A percentile compares a stretch with the other conserved stretches of the same genome.
Evolutionary conservation across 2,888 invertebrate species (phyloP).

Genomic region (Schrankia costaestrigalis): DNA sequence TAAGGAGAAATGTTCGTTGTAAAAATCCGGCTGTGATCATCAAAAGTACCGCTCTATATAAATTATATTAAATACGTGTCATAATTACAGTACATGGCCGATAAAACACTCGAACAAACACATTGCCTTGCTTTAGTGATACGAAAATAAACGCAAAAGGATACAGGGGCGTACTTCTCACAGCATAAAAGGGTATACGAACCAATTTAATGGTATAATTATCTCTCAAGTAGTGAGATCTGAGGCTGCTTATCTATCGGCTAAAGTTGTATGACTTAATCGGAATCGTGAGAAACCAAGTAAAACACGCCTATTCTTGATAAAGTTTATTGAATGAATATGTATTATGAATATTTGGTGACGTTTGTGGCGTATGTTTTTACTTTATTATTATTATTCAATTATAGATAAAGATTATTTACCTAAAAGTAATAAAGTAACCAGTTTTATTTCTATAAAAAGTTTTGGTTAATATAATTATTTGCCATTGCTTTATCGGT

Average conservation of each 20-base stretch:
- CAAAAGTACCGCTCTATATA: constrained; percentile 12
- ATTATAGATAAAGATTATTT: too few relatives aligned
- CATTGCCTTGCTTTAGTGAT: constrained; percentile 50
- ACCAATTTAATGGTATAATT: constrained; percentile 74
- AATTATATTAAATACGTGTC: constrained; percentile 27
- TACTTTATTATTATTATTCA: too few relatives aligned
- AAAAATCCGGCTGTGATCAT: too few relatives aligned
- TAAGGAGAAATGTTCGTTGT: too few relatives aligned
- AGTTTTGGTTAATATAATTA: too few relatives aligned
- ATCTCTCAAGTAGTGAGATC: constrained; percentile 69
- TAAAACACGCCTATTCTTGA: constrained; percentile 24
- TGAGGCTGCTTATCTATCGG: constrained; percentile 48
- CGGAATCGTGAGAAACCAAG: constrained; percentile 39
- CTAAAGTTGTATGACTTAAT: constrained; percentile 36
- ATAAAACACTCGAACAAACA: constrained; percentile 45
- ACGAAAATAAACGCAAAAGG: constrained; percentile 58
- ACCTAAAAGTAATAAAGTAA: too few relatives aligned
- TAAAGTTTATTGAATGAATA: too few relatives aligned
- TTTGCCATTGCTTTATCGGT: too few relatives aligned
- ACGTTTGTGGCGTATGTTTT: constrained; percentile 1
- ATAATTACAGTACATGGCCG: constrained; percentile 35
- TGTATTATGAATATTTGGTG: constrained; percentile 1
- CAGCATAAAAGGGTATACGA: constrained; percentile 61
- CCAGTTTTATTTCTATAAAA: too few relatives aligned
- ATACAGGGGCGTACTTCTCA: constrained; percentile 48